phyloP scores from a whole-genome alignment of 2,113 vertebrate genomes.

The Australoheros scitulus region DNA sequence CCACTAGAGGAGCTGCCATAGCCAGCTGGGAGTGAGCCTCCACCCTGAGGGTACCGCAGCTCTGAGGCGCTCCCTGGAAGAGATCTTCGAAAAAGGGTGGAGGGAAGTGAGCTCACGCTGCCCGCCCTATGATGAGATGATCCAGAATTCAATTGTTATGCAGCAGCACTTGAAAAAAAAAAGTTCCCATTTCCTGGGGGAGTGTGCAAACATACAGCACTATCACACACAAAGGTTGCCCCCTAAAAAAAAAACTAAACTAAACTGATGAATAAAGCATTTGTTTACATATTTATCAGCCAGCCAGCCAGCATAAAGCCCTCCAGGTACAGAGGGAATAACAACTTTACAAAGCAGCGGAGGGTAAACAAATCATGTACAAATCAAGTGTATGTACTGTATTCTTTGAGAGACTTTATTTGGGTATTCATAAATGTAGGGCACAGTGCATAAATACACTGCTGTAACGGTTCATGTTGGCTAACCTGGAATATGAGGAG shows the following conservation, averaged over 20 bases:
- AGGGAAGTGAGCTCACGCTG: slow-evolving; percentile 78
- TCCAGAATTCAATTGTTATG: slow-evolving; percentile 34
- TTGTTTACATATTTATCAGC: slow-evolving; percentile 18
- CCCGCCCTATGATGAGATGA: slow-evolving; percentile 67
- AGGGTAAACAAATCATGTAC: background rate
- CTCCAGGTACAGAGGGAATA: slow-evolving; percentile 24
- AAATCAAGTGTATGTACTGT: background rate
- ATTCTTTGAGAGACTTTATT: slow-evolving; percentile 29
- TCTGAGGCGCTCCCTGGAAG: slow-evolving; percentile 91
- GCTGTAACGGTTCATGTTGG: slow-evolving; percentile 7
- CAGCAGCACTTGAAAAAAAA: background rate
- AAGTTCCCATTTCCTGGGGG: background rate
- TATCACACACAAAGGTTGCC: background rate
- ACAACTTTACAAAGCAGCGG: background rate
- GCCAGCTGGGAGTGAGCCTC: slow-evolving; percentile 82
- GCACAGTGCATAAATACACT: slow-evolving; percentile 1
- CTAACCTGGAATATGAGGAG: slow-evolving; percentile 89
- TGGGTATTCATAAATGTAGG: background rate
- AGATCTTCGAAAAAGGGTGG: slow-evolving; percentile 81
- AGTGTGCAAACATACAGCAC: background rate
- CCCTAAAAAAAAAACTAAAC: background rate
- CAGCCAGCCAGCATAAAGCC: background rate
- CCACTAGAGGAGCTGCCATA: slow-evolving; percentile 84
- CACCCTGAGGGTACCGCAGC: slow-evolving; percentile 88
- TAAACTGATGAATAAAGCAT: background rate